Base-by-base conservation (phyloP, 2,113 vertebrate species). In the Hyaena hyaena region DNA sequence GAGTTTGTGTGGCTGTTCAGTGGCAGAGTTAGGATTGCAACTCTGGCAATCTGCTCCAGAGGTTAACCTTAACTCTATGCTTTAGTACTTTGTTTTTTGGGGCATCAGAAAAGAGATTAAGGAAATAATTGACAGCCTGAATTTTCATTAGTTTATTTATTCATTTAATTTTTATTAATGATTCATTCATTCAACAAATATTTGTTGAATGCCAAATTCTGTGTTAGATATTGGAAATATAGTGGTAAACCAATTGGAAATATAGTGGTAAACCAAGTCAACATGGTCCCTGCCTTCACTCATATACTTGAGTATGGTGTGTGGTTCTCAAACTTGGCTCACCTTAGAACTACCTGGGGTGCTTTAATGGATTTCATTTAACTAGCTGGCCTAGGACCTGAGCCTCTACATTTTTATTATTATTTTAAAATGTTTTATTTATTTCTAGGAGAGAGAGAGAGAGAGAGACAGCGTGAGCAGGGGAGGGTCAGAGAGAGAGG, bases 281-380 rank as follows among this genome's bases (percentile, higher is more conserved):
- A 10, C 0, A 1, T 0, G 2, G 26, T 9, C n/a, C 17, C n/a
- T 93, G 7, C 1, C 24, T 2, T 65, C 19, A 43, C 15, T 14
- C 28, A 21, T 23, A 4, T 23, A 74, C 31, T 77, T 65, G 24
- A 55, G 33, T 53, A 39, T 10, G 0, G 5, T 31, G 7, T 88
- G 31, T 28, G 12, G 39, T 79, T 90, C 58, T 92, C 33, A 79
- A 39, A 58, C 19, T 48, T 90, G 53, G 26, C 31, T 92, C 50
- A 45, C 10, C 2, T 14, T 58, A 45, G 43, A 61, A 82, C 15
- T 8, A 73, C 33, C 6, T 73, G 15, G 16, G n/a, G 12, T 93
- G 23, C 3, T 71, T 50, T 74, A 76, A 61, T 21, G 71, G 58
- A 45, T 39, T 88, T 80, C 16, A 12, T 35, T 50, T 83, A 55